Conservation (phyloP, 2,888 invertebrate species). For the Scrobipalpa atriplicella region DNA sequence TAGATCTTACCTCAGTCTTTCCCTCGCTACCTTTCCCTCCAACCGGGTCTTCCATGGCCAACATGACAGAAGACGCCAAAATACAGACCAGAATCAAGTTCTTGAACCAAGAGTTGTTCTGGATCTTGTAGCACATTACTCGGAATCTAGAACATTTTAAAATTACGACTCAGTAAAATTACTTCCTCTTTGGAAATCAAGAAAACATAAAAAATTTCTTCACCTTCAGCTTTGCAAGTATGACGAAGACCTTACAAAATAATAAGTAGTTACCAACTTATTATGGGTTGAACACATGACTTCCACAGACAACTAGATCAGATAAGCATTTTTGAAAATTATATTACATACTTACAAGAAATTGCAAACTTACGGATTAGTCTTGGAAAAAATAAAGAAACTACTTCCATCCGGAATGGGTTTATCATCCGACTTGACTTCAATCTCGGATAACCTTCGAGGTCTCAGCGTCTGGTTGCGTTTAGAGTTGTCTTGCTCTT, state of each 20-base stretch:
- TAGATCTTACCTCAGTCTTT: conserved; percentile 56
- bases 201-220: no score
- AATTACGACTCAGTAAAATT: not conserved
- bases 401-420: conserved; percentile 95
- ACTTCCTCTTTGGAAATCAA: no score
- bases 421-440: conserved; percentile 90
- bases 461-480: conserved; percentile 82
- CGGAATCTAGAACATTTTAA: conserved; percentile 86
- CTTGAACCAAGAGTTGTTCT: conserved; percentile 97
- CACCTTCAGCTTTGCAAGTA: no score
- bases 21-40: conserved; percentile 49
- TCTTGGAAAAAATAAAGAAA: conserved; percentile 95
- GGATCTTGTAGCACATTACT: conserved; percentile 96
- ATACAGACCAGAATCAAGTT: conserved; percentile 98
- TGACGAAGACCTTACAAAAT: no score
- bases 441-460: conserved; percentile 91
- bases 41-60: conserved; percentile 98
- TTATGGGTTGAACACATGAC: no score
- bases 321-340: no score
- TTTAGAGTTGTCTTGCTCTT: conserved; percentile 57
- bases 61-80: conserved; percentile 98
- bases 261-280: no score
- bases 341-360: no score
- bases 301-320: no score
- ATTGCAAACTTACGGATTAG: conserved; percentile 88